Evolutionary conservation across 2,797 vertebrate genomes (phyloP).

Genomic region (Champsocephalus gunnari): DNA sequence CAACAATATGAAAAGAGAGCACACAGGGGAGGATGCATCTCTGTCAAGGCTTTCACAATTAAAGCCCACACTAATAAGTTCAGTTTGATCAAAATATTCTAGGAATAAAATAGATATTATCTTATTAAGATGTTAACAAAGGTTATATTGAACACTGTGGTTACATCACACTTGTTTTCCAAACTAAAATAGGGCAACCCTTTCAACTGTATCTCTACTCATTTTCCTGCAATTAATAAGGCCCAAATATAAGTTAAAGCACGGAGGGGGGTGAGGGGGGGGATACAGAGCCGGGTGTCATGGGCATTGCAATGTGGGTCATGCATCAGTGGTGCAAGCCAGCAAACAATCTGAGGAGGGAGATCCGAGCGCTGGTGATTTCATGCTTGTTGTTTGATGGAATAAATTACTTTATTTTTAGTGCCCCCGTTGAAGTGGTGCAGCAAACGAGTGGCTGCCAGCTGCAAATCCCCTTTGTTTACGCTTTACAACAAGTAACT

Average conservation of each 20-base stretch:
- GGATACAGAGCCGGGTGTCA: constrained; percentile 58
- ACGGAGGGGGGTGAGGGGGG: background rate
- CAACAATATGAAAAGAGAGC: background rate
- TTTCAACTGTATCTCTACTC: constrained; percentile 42
- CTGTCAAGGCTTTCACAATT: background rate
- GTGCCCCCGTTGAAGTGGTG: constrained; percentile 58
- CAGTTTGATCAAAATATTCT: background rate
- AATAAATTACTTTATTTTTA: constrained; percentile 64
- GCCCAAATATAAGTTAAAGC: constrained; percentile 62
- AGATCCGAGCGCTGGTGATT: constrained; percentile 58
- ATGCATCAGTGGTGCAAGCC: constrained; percentile 65
- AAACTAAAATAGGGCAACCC: constrained; percentile 63
- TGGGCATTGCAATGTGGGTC: constrained; percentile 85
- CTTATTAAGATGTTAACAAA: constrained; percentile 10
- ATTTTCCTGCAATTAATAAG: constrained; percentile 69
- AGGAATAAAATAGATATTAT: background rate
- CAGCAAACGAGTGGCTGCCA: constrained; percentile 21
- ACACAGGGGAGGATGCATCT: background rate
- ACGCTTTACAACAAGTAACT: constrained; percentile 27
- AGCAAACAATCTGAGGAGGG: constrained; percentile 64
- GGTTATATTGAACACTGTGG: constrained; percentile 4
- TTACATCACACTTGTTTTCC: constrained; percentile 42
- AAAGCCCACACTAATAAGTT: background rate
- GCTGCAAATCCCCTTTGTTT: constrained; percentile 32
- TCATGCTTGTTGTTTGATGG: constrained; percentile 59